These are phyloP conservation scores for Cosmopolites sordidus DNA, from an alignment of 2,888 invertebrate species.

Conservation along the genomic window DNA sequence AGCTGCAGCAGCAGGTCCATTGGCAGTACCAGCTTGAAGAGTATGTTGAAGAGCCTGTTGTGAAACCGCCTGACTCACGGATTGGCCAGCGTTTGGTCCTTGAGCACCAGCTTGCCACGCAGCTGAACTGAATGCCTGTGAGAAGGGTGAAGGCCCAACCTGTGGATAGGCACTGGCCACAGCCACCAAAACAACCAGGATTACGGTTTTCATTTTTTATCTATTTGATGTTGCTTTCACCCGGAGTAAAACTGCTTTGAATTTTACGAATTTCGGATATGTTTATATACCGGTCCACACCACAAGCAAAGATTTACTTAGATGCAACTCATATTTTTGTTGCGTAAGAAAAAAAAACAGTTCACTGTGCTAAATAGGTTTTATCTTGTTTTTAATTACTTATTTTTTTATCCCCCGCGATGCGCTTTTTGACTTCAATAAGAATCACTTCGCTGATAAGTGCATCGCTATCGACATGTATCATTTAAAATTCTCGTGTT, in stretches of 20 bases:
- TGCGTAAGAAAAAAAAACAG: slow-evolving; percentile 8
- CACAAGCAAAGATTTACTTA: not conserved
- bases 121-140: not conserved
- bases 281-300: not conserved
- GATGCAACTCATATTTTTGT: slow-evolving; percentile 2
- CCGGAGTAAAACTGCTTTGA: too few species aligned
- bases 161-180: not conserved
- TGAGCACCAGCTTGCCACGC: not conserved
- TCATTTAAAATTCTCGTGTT: too few species aligned
- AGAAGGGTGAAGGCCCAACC: too few species aligned
- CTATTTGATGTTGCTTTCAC: not conserved
- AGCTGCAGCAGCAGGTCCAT: not conserved
- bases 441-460: too few species aligned
- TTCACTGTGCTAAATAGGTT: too few species aligned
- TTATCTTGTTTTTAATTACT: too few species aligned
- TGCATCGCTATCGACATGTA: too few species aligned
- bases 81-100: slow-evolving; percentile 3
- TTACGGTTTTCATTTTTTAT: slow-evolving; percentile 2
- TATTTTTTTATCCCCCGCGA: too few species aligned
- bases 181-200: slow-evolving; percentile 1
- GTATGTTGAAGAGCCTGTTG: not conserved
- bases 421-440: too few species aligned
- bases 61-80: slow-evolving; percentile 4
- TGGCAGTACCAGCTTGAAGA: not conserved
- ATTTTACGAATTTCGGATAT: too few species aligned